Percentiles rank a stretch among this genome's conserved stretches.
Conservation (phyloP, 1,140 invertebrate species). For the Aleiodes sp. region DNA sequence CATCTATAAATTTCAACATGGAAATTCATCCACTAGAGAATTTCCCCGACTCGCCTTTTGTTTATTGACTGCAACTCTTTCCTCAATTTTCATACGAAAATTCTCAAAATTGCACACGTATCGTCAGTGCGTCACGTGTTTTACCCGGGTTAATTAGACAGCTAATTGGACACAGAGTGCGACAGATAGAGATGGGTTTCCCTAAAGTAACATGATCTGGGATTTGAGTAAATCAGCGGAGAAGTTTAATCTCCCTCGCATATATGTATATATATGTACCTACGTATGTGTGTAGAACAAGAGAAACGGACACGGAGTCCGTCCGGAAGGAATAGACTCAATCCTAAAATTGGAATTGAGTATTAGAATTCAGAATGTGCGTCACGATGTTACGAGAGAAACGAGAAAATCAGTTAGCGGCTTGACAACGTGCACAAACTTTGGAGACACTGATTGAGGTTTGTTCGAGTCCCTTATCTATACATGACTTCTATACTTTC, state of each 20-base stretch:
- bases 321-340: not conserved
- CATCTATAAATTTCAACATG: too few species aligned
- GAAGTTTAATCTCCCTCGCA: not conserved
- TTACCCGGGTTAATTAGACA: slow-evolving; percentile 13
- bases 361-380: slow-evolving; percentile 37
- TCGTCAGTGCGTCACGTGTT: slow-evolving; percentile 14
- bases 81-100: not conserved
- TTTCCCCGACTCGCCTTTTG: too few species aligned
- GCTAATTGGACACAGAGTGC: slow-evolving; percentile 19
- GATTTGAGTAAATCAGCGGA: not conserved
- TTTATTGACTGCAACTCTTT: too few species aligned
- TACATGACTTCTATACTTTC: not conserved
- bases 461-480: slow-evolving; percentile 22
- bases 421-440: slow-evolving; percentile 31
- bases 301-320: not conserved
- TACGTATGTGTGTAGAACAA: not conserved
- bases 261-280: not conserved
- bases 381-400: slow-evolving; percentile 24
- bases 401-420: slow-evolving; percentile 33
- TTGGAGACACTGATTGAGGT: slow-evolving; percentile 30
- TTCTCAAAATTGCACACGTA: not conserved
- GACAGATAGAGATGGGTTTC: not conserved
- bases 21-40: too few species aligned
- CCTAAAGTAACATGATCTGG: slow-evolving; percentile 14
- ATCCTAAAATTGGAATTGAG: not conserved